Percentiles rank a stretch among this genome's conserved stretches.
Evolutionary conservation across 2,113 vertebrate genomes (phyloP).

Genomic region (Panurus biarmicus): DNA sequence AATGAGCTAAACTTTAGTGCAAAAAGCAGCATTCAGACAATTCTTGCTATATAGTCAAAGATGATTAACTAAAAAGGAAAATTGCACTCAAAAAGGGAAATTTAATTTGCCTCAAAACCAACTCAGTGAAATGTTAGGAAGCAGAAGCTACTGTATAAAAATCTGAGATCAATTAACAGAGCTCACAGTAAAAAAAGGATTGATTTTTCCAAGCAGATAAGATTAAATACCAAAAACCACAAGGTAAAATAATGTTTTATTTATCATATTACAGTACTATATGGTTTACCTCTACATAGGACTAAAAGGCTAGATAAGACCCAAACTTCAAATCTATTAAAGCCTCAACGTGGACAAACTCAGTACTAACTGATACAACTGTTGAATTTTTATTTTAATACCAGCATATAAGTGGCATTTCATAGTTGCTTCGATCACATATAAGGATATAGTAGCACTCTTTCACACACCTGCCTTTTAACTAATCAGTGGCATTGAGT

Average conservation of each 20-base stretch:
- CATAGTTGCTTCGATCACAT: background rate
- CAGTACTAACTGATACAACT: background rate
- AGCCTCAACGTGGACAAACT: background rate
- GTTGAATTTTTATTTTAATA: background rate
- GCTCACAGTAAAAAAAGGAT: background rate
- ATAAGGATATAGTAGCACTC: background rate
- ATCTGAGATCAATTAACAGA: conserved; percentile 20
- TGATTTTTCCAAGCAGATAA: background rate
- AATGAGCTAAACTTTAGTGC: background rate
- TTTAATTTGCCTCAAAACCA: background rate
- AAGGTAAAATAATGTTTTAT: background rate
- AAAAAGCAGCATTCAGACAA: background rate
- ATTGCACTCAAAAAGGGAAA: background rate
- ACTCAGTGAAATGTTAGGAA: background rate
- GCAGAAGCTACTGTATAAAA: background rate
- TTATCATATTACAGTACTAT: background rate
- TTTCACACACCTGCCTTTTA: background rate
- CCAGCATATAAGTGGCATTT: background rate
- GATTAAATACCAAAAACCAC: background rate
- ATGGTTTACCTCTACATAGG: background rate
- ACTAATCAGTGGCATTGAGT: background rate
- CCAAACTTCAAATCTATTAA: background rate
- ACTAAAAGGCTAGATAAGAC: background rate
- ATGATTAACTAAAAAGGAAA: background rate
- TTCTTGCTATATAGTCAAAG: background rate